phyloP scores from a whole-genome alignment of 1,140 invertebrate genomes.

The Sinella curviseta region DNA sequence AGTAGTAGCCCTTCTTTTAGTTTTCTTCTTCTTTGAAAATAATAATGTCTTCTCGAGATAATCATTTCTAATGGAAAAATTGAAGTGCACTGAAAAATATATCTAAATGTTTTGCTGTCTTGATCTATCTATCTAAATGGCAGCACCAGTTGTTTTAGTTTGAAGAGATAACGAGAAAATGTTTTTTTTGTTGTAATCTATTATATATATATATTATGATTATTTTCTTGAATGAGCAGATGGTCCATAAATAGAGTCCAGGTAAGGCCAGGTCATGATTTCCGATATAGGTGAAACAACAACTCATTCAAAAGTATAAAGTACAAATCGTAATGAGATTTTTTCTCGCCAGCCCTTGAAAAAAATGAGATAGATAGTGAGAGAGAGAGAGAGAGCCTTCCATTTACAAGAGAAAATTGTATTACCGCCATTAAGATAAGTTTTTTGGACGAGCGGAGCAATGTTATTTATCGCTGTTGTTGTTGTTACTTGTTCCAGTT shows the following conservation, averaged over 20 bases:
- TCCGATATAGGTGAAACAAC: too few relatives aligned
- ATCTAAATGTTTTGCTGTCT: not conserved
- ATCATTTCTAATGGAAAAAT: not conserved
- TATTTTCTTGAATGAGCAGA: slow-evolving; percentile 22
- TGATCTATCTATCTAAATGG: not conserved
- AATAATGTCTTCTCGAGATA: not conserved
- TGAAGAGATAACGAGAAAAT: slow-evolving; percentile 3
- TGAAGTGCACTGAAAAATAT: too few relatives aligned
- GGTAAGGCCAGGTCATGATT: not conserved
- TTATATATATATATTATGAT: too few relatives aligned
- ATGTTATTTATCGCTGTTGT: not conserved
- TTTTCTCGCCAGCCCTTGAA: not conserved
- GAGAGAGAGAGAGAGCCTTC: not conserved
- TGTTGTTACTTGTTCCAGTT: not conserved
- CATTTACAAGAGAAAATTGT: not conserved
- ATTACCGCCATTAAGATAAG: slow-evolving; percentile 3
- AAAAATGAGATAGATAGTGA: not conserved
- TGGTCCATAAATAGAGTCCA: slow-evolving; percentile 19
- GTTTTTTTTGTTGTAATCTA: not conserved
- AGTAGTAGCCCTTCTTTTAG: not conserved
- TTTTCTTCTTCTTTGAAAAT: not conserved
- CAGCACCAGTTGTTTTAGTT: not conserved
- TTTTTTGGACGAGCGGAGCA: not conserved
- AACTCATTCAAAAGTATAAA: not conserved
- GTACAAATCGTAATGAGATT: slow-evolving; percentile 25